Evolutionary conservation across 1,140 invertebrate genomes (phyloP).

Genomic region (Parapsyche elsis): DNA sequence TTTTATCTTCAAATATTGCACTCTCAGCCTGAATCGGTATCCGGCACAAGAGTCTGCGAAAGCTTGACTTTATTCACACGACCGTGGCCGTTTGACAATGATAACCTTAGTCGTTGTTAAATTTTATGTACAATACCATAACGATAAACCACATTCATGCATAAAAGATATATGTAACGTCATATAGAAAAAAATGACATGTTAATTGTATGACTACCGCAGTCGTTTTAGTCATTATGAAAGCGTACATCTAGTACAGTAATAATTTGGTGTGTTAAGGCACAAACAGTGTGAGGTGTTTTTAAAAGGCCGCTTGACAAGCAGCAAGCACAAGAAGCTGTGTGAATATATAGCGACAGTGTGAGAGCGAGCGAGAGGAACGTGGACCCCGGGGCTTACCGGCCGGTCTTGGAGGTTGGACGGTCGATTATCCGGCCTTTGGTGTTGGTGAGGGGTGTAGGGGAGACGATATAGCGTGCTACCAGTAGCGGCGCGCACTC

Average conservation of each 20-base stretch:
- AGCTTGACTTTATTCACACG: too few relatives aligned
- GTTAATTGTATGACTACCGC: background rate
- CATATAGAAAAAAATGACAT: background rate
- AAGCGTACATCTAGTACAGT: background rate
- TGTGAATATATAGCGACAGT: slow-evolving; percentile 38
- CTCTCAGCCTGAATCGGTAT: too few relatives aligned
- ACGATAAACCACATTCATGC: background rate
- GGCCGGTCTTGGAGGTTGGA: slow-evolving; percentile 36
- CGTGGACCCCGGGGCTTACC: slow-evolving; percentile 55
- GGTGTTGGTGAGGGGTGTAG: slow-evolving; percentile 34
- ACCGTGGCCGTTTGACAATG: too few relatives aligned
- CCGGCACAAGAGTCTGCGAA: too few relatives aligned
- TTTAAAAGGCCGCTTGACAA: slow-evolving; percentile 4
- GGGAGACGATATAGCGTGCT: slow-evolving; percentile 40
- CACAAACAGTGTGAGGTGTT: background rate
- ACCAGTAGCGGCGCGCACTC: slow-evolving; percentile 53
- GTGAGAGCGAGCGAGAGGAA: slow-evolving; percentile 47
- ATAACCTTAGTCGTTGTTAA: too few relatives aligned
- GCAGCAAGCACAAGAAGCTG: slow-evolving; percentile 30
- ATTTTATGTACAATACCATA: background rate
- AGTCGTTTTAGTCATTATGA: slow-evolving; percentile 12
- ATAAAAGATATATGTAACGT: background rate
- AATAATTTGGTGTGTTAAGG: background rate
- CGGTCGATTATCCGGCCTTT: slow-evolving; percentile 33
- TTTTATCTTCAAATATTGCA: too few relatives aligned